Conservation (phyloP, 2,888 invertebrate species). For the Archaeoteleia sp. region DNA sequence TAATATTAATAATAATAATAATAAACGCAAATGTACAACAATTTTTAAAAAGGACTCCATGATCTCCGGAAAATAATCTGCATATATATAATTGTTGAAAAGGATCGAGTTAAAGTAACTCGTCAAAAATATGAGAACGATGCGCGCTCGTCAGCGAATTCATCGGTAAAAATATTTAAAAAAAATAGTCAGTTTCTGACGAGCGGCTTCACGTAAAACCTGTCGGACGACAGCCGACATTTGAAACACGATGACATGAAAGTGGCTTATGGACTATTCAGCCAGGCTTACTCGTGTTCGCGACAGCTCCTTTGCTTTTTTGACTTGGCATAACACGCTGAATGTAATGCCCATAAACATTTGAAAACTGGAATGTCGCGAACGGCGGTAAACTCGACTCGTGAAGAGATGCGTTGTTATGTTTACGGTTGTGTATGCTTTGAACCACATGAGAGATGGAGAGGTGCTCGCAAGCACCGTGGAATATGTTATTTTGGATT, state of each 20-base stretch:
- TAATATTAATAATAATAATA: conserved; percentile 3
- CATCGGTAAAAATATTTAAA: too few relatives aligned
- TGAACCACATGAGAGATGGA: conserved; percentile 65
- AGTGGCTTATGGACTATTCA: conserved; percentile 11
- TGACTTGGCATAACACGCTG: too few relatives aligned
- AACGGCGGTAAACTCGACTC: conserved; percentile 61
- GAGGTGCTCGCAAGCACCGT: conserved; percentile 55
- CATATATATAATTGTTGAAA: not conserved
- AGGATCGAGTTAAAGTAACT: not conserved
- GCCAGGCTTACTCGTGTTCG: conserved; percentile 1
- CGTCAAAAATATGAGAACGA: too few relatives aligned
- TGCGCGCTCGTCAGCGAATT: too few relatives aligned
- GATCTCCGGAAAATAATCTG: not conserved
- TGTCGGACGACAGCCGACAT: not conserved
- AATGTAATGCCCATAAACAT: too few relatives aligned
- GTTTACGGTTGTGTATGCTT: conserved; percentile 55
- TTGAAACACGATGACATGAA: not conserved
- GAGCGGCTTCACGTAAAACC: not conserved
- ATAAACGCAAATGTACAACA: conserved; percentile 40
- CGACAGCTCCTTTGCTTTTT: conserved; percentile 22
- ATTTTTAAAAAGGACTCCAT: not conserved
- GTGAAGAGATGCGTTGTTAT: conserved; percentile 53
- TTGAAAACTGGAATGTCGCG: conserved; percentile 57
- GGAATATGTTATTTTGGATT: conserved; percentile 61
- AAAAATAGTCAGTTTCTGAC: too few relatives aligned